Percentiles rank a stretch among this genome's conserved stretches.
Evolutionary conservation across 2,797 vertebrate genomes (phyloP).

Genomic region (Malurus leucopterus): DNA sequence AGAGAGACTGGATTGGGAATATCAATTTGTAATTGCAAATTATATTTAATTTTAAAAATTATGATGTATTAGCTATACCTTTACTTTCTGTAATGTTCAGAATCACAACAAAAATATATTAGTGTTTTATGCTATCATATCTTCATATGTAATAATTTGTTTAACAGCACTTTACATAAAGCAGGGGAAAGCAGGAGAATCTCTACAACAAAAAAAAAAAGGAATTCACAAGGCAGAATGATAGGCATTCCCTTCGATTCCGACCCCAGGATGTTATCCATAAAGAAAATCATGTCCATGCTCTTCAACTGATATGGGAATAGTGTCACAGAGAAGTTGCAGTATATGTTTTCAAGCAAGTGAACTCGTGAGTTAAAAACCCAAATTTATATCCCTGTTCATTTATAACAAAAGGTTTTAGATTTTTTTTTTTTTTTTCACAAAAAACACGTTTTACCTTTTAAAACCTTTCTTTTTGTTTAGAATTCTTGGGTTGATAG

Average conservation of each 20-base stretch:
- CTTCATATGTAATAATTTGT: slow-evolving; percentile 61
- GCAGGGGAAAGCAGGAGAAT: slow-evolving; percentile 52
- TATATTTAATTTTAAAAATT: slow-evolving; percentile 57
- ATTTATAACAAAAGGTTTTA: not conserved
- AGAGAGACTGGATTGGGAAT: slow-evolving; percentile 37
- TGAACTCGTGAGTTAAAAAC: not conserved
- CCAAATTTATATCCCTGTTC: not conserved
- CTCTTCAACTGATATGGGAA: not conserved
- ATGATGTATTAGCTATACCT: slow-evolving; percentile 51
- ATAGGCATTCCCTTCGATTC: not conserved
- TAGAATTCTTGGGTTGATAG: not conserved
- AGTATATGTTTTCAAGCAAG: not conserved
- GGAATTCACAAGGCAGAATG: slow-evolving; percentile 41
- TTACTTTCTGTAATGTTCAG: slow-evolving; percentile 55
- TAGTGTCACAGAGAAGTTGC: not conserved
- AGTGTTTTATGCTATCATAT: slow-evolving; percentile 51
- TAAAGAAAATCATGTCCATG: not conserved
- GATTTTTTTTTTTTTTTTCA: not conserved
- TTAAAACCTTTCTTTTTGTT: not conserved
- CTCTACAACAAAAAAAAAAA: not conserved
- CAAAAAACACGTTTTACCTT: not conserved
- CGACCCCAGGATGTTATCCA: not conserved
- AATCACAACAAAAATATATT: slow-evolving; percentile 64
- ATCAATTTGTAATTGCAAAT: slow-evolving; percentile 49
- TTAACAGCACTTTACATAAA: slow-evolving; percentile 66